These are phyloP conservation scores for Sebastes steindachneri DNA, from an alignment of 2,797 vertebrate species.

Conservation along the genomic window DNA sequence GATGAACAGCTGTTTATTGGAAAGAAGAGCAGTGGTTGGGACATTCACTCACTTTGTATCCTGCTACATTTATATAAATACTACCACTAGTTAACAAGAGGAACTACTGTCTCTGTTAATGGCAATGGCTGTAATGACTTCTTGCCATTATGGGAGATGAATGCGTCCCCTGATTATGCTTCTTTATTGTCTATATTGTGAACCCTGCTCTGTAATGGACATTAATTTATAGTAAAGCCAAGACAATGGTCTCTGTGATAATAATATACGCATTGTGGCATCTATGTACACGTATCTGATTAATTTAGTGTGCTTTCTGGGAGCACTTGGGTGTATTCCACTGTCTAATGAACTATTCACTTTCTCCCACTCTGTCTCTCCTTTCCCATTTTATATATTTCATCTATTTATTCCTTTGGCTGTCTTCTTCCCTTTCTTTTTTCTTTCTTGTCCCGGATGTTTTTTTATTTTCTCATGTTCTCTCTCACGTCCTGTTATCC, in stretches of 20 bases:
- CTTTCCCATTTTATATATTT: conserved; percentile 14
- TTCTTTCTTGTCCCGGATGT: not conserved
- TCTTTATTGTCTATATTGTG: conserved; percentile 60
- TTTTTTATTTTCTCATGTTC: not conserved
- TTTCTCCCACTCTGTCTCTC: conserved; percentile 1
- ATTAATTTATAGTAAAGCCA: conserved; percentile 65
- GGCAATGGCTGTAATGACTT: conserved; percentile 18
- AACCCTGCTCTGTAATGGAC: conserved; percentile 55
- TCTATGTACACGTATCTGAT: conserved; percentile 62
- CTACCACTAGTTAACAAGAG: not conserved
- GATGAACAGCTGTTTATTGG: not conserved
- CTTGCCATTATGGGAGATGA: conserved; percentile 36
- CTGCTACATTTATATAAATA: not conserved
- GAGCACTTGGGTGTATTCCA: conserved; percentile 47
- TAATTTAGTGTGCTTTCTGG: conserved; percentile 65
- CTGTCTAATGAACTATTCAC: conserved; percentile 48
- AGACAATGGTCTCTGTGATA: conserved; percentile 62
- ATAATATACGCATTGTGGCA: conserved; percentile 55
- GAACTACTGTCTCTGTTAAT: conserved; percentile 16
- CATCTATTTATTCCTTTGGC: not conserved
- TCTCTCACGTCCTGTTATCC: conserved; percentile 17
- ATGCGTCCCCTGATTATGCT: conserved; percentile 35
- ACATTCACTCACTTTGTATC: not conserved
- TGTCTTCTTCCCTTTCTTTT: not conserved
- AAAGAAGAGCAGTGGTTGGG: not conserved